Conservation (phyloP, 2,888 invertebrate species). For the Salticus scenicus region DNA sequence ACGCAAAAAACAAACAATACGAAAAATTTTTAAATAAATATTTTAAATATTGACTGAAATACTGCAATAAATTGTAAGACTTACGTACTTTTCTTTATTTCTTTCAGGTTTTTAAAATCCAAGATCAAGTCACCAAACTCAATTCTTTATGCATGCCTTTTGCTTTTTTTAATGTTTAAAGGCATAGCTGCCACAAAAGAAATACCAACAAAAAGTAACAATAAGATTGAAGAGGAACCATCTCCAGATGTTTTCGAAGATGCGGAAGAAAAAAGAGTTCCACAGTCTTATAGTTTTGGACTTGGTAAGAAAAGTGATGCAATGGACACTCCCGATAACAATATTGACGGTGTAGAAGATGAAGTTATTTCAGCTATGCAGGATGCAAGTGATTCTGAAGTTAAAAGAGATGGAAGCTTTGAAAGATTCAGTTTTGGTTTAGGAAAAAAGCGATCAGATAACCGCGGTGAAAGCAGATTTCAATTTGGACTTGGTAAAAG, state of each 20-base stretch:
- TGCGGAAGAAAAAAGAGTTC: slow-evolving; percentile 44
- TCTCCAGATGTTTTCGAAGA: slow-evolving; percentile 20
- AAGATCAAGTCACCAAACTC: neutral
- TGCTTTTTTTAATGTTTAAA: slow-evolving; percentile 14
- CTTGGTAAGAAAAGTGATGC: slow-evolving; percentile 65
- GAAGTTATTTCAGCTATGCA: slow-evolving; percentile 19
- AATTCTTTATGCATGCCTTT: neutral
- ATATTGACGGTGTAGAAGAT: slow-evolving; percentile 3
- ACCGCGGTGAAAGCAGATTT: slow-evolving; percentile 39
- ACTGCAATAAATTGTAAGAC: too few species aligned
- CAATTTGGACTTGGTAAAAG: slow-evolving; percentile 65
- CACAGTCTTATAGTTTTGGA: slow-evolving; percentile 68
- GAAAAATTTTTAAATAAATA: too few species aligned
- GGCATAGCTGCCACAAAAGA: slow-evolving; percentile 24
- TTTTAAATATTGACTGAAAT: too few species aligned
- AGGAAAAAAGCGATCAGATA: slow-evolving; percentile 34
- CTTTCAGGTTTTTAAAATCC: neutral
- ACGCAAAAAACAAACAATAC: too few species aligned
- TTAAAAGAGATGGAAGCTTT: slow-evolving; percentile 47
- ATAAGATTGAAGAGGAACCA: slow-evolving; percentile 29
- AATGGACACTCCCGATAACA: neutral
- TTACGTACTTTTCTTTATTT: too few species aligned
- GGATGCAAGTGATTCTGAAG: slow-evolving; percentile 23
- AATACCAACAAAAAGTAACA: slow-evolving; percentile 54
- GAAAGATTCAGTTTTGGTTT: slow-evolving; percentile 58